A percentile compares a stretch with the other conserved stretches of the same genome.
Conservation (phyloP, 2,797 vertebrate genomes). For the Ara ararauna region DNA sequence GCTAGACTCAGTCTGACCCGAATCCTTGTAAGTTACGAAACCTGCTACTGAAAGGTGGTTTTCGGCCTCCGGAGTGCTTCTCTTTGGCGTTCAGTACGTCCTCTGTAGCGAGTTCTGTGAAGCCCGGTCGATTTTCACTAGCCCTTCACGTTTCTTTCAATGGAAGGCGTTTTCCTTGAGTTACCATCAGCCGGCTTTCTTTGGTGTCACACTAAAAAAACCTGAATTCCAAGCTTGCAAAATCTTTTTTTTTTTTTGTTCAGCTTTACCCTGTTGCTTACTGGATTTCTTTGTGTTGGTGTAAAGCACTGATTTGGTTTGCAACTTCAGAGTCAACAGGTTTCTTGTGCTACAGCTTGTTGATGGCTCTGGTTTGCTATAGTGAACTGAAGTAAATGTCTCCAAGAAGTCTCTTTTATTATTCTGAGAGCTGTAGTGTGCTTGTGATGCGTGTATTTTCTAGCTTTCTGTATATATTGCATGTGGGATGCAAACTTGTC, state of each 20-base stretch:
- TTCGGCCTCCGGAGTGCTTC: neutral
- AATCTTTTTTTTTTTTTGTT: neutral
- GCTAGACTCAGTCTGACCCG: neutral
- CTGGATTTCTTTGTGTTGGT: neutral
- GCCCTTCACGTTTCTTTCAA: neutral
- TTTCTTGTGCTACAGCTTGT: neutral
- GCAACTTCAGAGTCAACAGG: slow-evolving; percentile 13
- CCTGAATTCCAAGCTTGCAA: neutral
- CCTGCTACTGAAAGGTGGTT: neutral
- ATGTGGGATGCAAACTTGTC: neutral
- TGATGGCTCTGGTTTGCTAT: neutral
- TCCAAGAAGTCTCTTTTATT: neutral
- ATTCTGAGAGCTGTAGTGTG: neutral
- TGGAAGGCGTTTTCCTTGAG: neutral
- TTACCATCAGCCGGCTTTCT: rapidly evolving
- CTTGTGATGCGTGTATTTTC: neutral
- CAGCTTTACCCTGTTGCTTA: neutral
- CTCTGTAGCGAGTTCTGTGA: neutral
- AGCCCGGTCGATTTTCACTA: neutral
- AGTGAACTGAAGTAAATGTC: neutral
- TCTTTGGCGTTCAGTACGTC: rapidly evolving
- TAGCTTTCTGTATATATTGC: neutral
- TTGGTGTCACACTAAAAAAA: neutral
- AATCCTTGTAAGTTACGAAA: neutral
- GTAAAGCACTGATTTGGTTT: neutral